A percentile compares a stretch with the other conserved stretches of the same genome.
Conservation (phyloP, 2,888 invertebrate species). For the Dolomedes plantarius region DNA sequence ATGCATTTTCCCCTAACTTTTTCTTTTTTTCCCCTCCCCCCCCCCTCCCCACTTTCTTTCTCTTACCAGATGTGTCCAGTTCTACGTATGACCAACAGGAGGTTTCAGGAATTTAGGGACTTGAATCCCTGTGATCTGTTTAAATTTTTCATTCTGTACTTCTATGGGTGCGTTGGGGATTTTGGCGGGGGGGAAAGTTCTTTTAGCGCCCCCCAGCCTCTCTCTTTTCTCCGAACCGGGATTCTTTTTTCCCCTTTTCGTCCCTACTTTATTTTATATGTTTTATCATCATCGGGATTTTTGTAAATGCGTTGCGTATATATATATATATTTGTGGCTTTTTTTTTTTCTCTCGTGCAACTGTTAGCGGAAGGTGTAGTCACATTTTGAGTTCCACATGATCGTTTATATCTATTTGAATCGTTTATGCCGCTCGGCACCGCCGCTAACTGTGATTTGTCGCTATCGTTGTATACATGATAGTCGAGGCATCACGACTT, state of each 20-base stretch:
- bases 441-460: too few relatives aligned
- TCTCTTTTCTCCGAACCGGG: neutral
- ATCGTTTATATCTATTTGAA: neutral
- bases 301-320: constrained; percentile 31
- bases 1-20: constrained; percentile 13
- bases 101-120: constrained; percentile 67
- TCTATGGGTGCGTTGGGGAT: constrained; percentile 28
- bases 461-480: too few relatives aligned
- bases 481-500: too few relatives aligned
- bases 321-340: constrained; percentile 15
- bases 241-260: neutral
- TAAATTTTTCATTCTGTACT: constrained; percentile 70
- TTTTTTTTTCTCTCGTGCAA: neutral
- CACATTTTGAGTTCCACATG: too few relatives aligned
- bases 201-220: constrained; percentile 9
- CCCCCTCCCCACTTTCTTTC: neutral
- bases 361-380: neutral
- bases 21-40: constrained; percentile 12
- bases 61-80: constrained; percentile 71
- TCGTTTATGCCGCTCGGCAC: neutral
- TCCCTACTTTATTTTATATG: constrained; percentile 49
- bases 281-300: constrained; percentile 69
- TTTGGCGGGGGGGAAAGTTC: constrained; percentile 8
- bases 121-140: constrained; percentile 70
- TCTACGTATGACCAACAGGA: constrained; percentile 71